Conservation (phyloP, 2,113 vertebrate species). For the Phrynocephalus versicolor region DNA sequence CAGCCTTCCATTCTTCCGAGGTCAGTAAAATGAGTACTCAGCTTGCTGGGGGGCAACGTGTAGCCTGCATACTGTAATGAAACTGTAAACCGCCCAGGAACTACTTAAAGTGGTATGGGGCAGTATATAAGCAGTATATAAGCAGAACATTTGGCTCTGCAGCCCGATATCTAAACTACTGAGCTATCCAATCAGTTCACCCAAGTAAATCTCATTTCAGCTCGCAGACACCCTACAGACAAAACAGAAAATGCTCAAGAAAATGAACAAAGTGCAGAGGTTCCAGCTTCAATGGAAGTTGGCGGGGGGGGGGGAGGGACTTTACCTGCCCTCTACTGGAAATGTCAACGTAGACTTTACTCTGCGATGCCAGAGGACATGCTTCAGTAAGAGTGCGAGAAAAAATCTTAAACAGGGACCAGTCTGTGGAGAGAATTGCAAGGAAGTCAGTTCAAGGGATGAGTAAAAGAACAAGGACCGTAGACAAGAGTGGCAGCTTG, state of each 20-base stretch:
- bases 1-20: too few species aligned
- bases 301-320: neutral
- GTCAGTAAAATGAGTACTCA: too few species aligned
- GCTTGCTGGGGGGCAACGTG: too few species aligned
- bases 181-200: neutral
- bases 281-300: neutral
- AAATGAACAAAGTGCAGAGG: too few species aligned
- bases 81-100: too few species aligned
- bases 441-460: neutral
- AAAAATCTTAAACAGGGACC: constrained; percentile 98
- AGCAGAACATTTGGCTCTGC: too few species aligned
- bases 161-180: too few species aligned
- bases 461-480: neutral
- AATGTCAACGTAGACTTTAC: constrained; percentile 91
- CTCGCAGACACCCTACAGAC: neutral
- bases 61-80: too few species aligned
- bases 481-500: neutral
- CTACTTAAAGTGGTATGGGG: too few species aligned
- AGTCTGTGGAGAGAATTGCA: constrained; percentile 78
- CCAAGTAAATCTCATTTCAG: neutral
- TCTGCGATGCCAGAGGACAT: constrained; percentile 91
- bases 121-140: too few species aligned
- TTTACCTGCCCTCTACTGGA: constrained; percentile 87
- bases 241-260: neutral
- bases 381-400: constrained; percentile 91